Percentiles rank a stretch among this genome's conserved stretches.
Conservation (phyloP, 2,113 vertebrate species). For the pig (Sus scrofa) region DNA sequence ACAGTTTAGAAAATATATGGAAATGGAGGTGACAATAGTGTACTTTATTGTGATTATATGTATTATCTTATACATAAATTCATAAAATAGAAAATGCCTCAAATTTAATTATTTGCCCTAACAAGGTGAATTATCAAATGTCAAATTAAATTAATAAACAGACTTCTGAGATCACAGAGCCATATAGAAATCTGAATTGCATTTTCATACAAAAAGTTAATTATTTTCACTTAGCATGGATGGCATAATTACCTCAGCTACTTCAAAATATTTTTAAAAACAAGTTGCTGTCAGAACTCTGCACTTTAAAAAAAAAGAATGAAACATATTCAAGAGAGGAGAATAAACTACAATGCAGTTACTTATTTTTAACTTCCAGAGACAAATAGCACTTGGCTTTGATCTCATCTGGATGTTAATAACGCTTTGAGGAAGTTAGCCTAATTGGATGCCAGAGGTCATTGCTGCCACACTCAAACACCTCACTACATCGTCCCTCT, state of each 20-base stretch:
- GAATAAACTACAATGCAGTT: slow-evolving; percentile 50
- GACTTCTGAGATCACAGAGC: background rate
- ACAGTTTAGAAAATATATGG: background rate
- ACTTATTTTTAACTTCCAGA: slow-evolving; percentile 75
- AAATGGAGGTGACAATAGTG: background rate
- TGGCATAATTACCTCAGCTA: background rate
- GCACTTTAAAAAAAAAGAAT: slow-evolving; percentile 56
- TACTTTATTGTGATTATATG: background rate
- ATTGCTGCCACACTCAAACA: slow-evolving; percentile 71
- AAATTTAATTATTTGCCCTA: slow-evolving; percentile 38
- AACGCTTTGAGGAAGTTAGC: slow-evolving; percentile 75
- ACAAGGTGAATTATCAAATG: background rate
- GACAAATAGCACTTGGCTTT: slow-evolving; percentile 79
- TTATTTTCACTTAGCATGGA: slow-evolving; percentile 63
- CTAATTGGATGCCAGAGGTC: slow-evolving; percentile 80
- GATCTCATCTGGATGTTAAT: slow-evolving; percentile 75
- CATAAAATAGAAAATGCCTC: background rate
- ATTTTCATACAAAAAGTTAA: slow-evolving; percentile 58
- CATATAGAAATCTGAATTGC: background rate
- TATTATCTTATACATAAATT: background rate
- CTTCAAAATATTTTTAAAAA: slow-evolving; percentile 39
- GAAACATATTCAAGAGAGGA: slow-evolving; percentile 45
- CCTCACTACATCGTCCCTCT: background rate
- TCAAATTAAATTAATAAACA: slow-evolving; percentile 30
- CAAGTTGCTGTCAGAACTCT: slow-evolving; percentile 70